Conservation (phyloP, 2,113 vertebrate species). For the Poecilia latipinna region DNA sequence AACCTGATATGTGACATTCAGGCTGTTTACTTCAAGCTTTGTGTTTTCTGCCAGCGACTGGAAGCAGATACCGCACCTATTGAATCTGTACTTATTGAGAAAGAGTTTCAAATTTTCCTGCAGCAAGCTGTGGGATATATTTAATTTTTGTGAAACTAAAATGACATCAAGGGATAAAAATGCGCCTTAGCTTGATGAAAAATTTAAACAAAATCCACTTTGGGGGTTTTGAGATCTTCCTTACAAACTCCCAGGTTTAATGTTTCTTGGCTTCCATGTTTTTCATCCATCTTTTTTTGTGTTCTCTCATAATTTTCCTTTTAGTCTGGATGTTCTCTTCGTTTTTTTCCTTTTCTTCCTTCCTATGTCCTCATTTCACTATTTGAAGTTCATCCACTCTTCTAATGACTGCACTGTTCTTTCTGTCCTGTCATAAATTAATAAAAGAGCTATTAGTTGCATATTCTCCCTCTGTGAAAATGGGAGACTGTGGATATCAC, state of each 20-base stretch:
- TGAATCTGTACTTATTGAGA: neutral
- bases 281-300: neutral
- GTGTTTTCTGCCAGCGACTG: neutral
- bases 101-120: neutral
- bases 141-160: neutral
- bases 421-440: slow-evolving; percentile 52
- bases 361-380: neutral
- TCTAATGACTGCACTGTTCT: slow-evolving; percentile 44
- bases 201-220: slow-evolving; percentile 5
- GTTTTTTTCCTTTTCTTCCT: neutral
- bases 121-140: neutral
- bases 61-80: neutral
- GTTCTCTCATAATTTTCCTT: neutral
- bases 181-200: slow-evolving; percentile 15
- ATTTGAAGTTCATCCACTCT: slow-evolving; percentile 26
- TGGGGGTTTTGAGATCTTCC: neutral
- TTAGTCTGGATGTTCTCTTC: neutral
- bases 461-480: slow-evolving; percentile 23
- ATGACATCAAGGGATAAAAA: neutral
- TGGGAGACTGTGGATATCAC: slow-evolving; percentile 4
- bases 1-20: neutral
- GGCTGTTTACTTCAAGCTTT: neutral
- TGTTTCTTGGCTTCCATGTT: neutral
- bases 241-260: neutral
- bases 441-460: slow-evolving; percentile 61